These are phyloP conservation scores for Dryococelus australis DNA, from an alignment of 2,888 invertebrate species.

Conservation along the genomic window DNA sequence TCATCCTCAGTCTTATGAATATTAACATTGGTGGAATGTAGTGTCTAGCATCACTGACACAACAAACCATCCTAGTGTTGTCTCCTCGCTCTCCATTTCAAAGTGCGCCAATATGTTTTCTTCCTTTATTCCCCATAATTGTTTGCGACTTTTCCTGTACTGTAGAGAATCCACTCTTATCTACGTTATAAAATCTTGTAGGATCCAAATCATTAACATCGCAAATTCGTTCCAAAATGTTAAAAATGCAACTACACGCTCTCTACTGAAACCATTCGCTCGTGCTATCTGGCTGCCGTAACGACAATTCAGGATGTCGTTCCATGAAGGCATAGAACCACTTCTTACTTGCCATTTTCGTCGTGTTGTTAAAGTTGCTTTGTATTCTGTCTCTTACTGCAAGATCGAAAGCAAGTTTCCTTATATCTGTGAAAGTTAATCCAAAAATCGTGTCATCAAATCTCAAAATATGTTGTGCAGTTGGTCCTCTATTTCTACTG, in stretches of 20 bases:
- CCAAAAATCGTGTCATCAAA: not conserved
- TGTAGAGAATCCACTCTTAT: not conserved
- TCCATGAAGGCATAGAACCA: not conserved
- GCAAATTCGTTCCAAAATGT: too few species aligned
- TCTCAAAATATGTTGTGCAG: not conserved
- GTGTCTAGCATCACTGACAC: not conserved
- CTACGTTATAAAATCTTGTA: too few species aligned
- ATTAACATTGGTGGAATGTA: constrained; percentile 1
- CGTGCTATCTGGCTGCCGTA: not conserved
- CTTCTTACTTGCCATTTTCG: too few species aligned
- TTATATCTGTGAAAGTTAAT: not conserved
- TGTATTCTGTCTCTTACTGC: not conserved
- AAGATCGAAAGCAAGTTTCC: not conserved
- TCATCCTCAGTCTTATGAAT: not conserved
- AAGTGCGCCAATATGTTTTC: not conserved
- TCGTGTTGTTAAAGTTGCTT: too few species aligned
- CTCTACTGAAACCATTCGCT: not conserved
- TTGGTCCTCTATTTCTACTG: not conserved
- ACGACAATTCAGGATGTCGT: not conserved
- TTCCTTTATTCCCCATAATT: not conserved
- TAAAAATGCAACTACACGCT: not conserved
- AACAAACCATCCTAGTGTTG: not conserved
- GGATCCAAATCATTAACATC: too few species aligned
- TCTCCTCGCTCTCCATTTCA: not conserved
- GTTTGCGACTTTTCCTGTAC: not conserved